A percentile compares a stretch with the other conserved stretches of the same genome.
phyloP scores from a whole-genome alignment of 2,888 invertebrate genomes.

The Leptopilina drosophilae region DNA sequence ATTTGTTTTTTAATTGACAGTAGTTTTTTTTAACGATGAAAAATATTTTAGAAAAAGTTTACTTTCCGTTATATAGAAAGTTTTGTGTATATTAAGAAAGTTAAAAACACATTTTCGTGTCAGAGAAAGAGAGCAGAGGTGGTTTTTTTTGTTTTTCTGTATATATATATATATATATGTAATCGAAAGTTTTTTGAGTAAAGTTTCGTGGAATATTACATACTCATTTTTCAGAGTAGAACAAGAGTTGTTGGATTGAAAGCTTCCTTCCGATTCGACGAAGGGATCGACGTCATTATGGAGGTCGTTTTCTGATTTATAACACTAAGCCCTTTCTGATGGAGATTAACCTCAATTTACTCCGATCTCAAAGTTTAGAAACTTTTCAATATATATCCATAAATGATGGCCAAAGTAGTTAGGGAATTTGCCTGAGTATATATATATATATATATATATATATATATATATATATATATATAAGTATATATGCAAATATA shows the following conservation, averaged over 20 bases:
- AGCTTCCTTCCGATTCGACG: conserved; percentile 17
- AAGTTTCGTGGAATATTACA: neutral
- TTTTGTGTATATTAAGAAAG: too few species aligned
- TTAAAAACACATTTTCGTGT: neutral
- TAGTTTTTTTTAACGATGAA: too few species aligned
- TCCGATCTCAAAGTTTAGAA: neutral
- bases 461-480: too few species aligned
- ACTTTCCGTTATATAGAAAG: too few species aligned
- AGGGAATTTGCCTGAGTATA: neutral
- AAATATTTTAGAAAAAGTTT: too few species aligned
- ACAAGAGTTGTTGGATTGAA: conserved; percentile 25
- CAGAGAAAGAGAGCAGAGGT: neutral
- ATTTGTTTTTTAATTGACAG: too few species aligned
- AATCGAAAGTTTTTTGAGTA: neutral
- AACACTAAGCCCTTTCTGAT: neutral
- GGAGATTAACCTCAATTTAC: conserved; percentile 11
- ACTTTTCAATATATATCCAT: conserved; percentile 12
- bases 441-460: too few species aligned
- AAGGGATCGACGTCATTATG: conserved; percentile 23
- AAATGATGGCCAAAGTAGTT: conserved; percentile 4
- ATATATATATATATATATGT: too few species aligned
- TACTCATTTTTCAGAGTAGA: neutral
- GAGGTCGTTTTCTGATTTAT: conserved; percentile 33
- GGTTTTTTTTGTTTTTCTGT: too few species aligned
- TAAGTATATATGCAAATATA: too few species aligned